Base-by-base conservation (phyloP, 1,140 invertebrate genomes). In the Bombus cullumanus region DNA sequence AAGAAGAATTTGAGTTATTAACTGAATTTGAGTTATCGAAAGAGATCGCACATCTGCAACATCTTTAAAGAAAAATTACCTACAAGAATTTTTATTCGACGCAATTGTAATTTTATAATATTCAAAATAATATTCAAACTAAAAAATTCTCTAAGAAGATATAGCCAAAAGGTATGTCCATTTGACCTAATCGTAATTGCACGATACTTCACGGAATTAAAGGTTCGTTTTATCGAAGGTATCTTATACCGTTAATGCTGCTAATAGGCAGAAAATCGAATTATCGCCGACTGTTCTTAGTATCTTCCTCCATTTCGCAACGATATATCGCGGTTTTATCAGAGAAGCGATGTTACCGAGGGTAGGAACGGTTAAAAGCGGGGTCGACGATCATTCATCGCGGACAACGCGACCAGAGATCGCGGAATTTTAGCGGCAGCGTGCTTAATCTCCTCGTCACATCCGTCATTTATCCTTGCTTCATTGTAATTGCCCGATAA, bases 381-480 rank as follows among this genome's bases (percentile, higher is more conserved):
- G 43, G 66, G 28, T 47, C 77, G 62, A 66, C 31, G 77, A 47
- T 79, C 76, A 79, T 64, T 64, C 57, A 64, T 64, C 37, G 37
- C 75, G 34, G 12, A 15, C 57, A 62, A 62, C 34, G 13, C 28
- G 34, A 25, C 18, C 59, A 43, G 59, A 66, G 34, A 62, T 43
- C 22, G 28, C 22, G 47, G 68, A 59, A 72, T 81, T 81, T 72
- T 25, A 41, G 22, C 68, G 31, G 39, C 28, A 78, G 37, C 41
- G 69, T 57, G 77, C 71, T 62, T 88, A 88, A 87, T 88, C 76
- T 79, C 62, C 15, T 76, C 66, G 31, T 37, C 86, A 59, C 39
- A 85, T 88, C 77, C 81, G 86, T 72, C n/a, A 43, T 87, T 88
- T 80, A 75, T 88, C 68, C 76, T 37, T 47, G 69, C 8, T 34